phyloP scores from a whole-genome alignment of 2,888 invertebrate species.

The Itoplectis maculator region DNA sequence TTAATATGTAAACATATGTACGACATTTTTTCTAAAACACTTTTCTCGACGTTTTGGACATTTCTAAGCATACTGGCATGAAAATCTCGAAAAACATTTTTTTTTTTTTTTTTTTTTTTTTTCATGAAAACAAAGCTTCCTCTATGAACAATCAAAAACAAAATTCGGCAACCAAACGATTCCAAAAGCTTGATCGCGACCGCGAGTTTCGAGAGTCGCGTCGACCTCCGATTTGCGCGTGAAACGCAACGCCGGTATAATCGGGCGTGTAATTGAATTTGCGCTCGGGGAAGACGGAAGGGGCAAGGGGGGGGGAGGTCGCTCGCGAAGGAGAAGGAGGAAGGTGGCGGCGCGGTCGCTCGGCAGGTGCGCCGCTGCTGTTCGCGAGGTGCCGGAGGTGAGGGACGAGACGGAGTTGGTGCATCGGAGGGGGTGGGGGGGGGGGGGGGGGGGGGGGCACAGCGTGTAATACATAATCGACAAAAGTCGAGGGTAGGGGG shows the following conservation, averaged over 20 bases:
- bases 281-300: constrained; percentile 29
- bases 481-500: constrained; percentile 31
- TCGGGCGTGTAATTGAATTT: constrained; percentile 66
- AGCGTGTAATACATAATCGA: constrained; percentile 44
- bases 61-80: too few species aligned
- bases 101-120: too few species aligned
- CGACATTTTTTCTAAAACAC: too few species aligned
- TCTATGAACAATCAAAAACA: too few species aligned
- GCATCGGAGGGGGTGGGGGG: too few species aligned
- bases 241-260: constrained; percentile 44
- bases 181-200: constrained; percentile 39
- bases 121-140: too few species aligned
- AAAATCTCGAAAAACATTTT: too few species aligned
- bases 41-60: too few species aligned
- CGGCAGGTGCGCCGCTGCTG: constrained; percentile 25
- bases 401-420: constrained; percentile 15
- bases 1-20: too few species aligned
- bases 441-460: too few species aligned
- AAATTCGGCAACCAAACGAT: background rate
- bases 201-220: too few species aligned
- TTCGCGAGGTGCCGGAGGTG: constrained; percentile 21
- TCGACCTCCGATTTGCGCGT: constrained; percentile 45
- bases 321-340: background rate
- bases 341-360: background rate
- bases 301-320: background rate